A percentile compares a stretch with the other conserved stretches of the same genome.
Evolutionary conservation across 2,888 invertebrate species (phyloP).

Genomic region (Rhodophaea formosa): DNA sequence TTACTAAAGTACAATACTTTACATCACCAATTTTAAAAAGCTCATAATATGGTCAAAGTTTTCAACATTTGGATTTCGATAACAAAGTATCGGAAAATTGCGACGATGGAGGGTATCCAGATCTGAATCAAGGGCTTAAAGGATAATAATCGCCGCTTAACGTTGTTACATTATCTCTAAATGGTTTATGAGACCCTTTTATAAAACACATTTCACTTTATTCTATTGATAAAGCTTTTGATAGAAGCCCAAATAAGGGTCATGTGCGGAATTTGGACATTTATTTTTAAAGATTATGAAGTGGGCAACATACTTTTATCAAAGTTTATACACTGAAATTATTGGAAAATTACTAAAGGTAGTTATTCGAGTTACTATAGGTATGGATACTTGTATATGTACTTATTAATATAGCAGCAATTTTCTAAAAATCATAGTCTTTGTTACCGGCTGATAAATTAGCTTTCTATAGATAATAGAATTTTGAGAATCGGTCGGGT

Average conservation of each 20-base stretch:
- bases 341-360: too few relatives aligned
- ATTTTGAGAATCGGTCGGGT: too few relatives aligned
- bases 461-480: too few relatives aligned
- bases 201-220: neutral
- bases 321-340: too few relatives aligned
- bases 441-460: too few relatives aligned
- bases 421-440: too few relatives aligned
- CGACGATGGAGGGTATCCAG: neutral
- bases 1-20: too few relatives aligned
- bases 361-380: too few relatives aligned
- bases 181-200: neutral
- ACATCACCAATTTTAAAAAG: too few relatives aligned
- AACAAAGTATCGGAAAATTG: neutral
- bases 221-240: neutral
- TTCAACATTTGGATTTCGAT: neutral
- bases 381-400: too few relatives aligned
- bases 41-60: neutral
- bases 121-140: slow-evolving; percentile 5
- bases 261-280: neutral
- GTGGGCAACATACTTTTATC: too few relatives aligned
- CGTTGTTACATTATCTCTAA: slow-evolving; percentile 8
- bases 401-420: too few relatives aligned
- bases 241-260: neutral
- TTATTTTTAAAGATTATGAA: neutral
- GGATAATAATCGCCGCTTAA: slow-evolving; percentile 1